A percentile compares a stretch with the other conserved stretches of the same genome.
phyloP scores from a whole-genome alignment of 2,113 vertebrate genomes.

The Cervus canadensis region DNA sequence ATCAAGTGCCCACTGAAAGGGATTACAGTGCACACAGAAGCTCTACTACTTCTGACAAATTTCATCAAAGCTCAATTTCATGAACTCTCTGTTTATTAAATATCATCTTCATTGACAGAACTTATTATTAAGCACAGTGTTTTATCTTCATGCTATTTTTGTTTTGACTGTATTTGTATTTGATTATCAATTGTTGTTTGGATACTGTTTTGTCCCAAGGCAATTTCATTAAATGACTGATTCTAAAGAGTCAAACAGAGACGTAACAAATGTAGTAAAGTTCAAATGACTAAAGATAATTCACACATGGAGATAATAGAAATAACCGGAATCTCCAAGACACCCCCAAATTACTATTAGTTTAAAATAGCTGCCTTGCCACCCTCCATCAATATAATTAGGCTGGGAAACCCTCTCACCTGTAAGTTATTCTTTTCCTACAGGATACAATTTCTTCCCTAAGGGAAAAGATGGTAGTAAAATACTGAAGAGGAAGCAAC shows the following conservation, averaged over 20 bases:
- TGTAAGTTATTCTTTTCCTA: not conserved
- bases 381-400: not conserved
- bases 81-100: not conserved
- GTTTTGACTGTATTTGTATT: not conserved
- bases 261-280: not conserved
- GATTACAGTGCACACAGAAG: not conserved
- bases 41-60: not conserved
- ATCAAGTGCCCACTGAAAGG: not conserved
- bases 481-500: not conserved
- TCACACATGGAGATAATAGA: not conserved
- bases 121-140: not conserved
- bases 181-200: slow-evolving; percentile 34
- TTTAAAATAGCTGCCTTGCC: not conserved
- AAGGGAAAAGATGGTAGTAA: not conserved
- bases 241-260: slow-evolving; percentile 16
- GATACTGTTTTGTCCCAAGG: slow-evolving; percentile 28
- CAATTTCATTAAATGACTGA: slow-evolving; percentile 42
- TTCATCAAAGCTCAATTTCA: not conserved
- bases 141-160: not conserved
- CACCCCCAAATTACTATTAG: not conserved
- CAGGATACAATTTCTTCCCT: not conserved
- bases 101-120: not conserved
- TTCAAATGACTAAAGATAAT: slow-evolving; percentile 1
- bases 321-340: not conserved
- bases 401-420: not conserved